phyloP scores from a whole-genome alignment of 1,140 invertebrate genomes.

The Drosophila malerkotliana region DNA sequence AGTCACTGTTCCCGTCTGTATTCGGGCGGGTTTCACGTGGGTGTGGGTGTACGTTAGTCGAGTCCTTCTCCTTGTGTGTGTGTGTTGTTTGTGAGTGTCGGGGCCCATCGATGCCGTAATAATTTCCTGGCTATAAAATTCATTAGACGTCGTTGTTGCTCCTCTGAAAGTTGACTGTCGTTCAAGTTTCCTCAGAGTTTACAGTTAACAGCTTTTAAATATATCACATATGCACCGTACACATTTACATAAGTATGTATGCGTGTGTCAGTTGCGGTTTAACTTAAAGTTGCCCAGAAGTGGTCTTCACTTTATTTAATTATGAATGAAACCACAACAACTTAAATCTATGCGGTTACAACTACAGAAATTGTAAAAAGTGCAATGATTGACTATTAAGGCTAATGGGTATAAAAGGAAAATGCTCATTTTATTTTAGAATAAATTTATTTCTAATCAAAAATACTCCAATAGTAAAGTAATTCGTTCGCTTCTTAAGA shows the following conservation, averaged over 20 bases:
- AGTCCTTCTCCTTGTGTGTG: background rate
- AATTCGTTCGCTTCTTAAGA: too few species aligned
- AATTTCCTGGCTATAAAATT: conserved; percentile 83
- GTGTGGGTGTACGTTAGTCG: background rate
- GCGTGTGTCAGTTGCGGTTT: background rate
- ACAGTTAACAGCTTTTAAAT: conserved; percentile 6
- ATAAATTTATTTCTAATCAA: too few species aligned
- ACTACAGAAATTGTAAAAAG: too few species aligned
- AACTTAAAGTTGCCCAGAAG: background rate
- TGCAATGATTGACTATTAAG: too few species aligned
- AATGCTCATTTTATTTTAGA: too few species aligned
- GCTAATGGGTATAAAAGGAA: too few species aligned
- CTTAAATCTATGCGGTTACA: background rate
- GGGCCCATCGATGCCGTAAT: conserved; percentile 74
- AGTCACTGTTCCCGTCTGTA: conserved; percentile 21
- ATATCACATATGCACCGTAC: too few species aligned
- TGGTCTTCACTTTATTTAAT: background rate
- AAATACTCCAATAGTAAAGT: too few species aligned
- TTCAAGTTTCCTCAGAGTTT: conserved; percentile 27
- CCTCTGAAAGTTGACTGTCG: conserved; percentile 54
- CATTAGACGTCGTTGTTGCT: conserved; percentile 69
- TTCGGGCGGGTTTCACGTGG: background rate
- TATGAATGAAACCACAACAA: background rate
- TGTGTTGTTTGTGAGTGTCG: conserved; percentile 7
- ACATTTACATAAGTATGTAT: too few species aligned